phyloP scores from a whole-genome alignment of 30 jellyfish, hydroid and myxozoan species.

The Morbakka virulenta region DNA sequence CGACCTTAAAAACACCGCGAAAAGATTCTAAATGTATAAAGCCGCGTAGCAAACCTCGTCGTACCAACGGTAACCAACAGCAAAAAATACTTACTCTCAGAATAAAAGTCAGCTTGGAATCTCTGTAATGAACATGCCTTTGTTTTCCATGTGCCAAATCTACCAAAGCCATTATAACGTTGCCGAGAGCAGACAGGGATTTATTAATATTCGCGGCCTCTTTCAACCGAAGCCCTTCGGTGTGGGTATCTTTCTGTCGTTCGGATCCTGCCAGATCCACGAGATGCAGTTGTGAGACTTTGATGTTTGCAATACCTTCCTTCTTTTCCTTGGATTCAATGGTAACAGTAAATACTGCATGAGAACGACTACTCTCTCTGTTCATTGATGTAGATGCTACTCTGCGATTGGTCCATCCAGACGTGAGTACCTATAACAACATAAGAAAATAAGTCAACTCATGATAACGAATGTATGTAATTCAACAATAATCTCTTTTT shows the following conservation, averaged over 20 bases:
- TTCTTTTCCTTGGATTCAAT: conserved; percentile 79
- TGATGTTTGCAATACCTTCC: conserved; percentile 91
- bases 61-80: no score
- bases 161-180: conserved; percentile 96
- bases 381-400: conserved; percentile 99
- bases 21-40: no score
- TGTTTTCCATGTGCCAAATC: conserved; percentile 97
- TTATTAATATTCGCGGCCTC: conserved; percentile 96
- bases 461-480: no score
- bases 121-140: conserved; percentile 95
- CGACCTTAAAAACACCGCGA: no score
- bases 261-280: conserved; percentile 99
- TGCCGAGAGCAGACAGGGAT: conserved; percentile 95
- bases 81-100: conserved; percentile 73
- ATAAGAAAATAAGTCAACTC: no score
- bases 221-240: conserved; percentile 88
- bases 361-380: conserved; percentile 98
- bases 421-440: conserved; percentile 43
- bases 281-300: conserved; percentile 81
- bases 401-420: conserved; percentile 97
- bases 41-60: no score
- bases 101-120: conserved; percentile 88
- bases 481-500: no score
- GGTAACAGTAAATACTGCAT: conserved; percentile 96
- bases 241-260: conserved; percentile 93